Percentiles rank a stretch among this genome's conserved stretches.
These are phyloP conservation scores for Deilephila porcellus DNA, from an alignment of 2,888 invertebrate genomes.

Conservation along the genomic window DNA sequence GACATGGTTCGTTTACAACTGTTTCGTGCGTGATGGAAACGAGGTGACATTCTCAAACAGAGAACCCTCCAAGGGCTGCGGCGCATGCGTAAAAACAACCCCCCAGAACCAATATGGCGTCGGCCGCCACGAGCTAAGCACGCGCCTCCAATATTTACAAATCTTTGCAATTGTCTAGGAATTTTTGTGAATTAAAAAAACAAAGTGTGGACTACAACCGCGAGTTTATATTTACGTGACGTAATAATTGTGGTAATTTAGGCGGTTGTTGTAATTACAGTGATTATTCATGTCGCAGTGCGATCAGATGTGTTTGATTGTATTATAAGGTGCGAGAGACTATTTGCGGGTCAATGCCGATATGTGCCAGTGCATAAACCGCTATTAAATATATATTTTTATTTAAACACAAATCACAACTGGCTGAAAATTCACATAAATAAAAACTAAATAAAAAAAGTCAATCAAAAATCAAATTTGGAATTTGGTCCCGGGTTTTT, in stretches of 20 bases:
- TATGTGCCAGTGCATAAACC: slow-evolving; percentile 48
- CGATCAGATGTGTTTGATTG: slow-evolving; percentile 66
- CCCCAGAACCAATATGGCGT: slow-evolving; percentile 80
- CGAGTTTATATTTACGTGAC: neutral
- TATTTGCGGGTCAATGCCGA: slow-evolving; percentile 56
- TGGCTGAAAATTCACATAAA: neutral
- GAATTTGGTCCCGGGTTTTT: slow-evolving; percentile 39
- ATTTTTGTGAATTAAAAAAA: slow-evolving; percentile 25
- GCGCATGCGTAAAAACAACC: slow-evolving; percentile 77
- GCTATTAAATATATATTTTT: neutral
- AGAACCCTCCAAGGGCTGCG: slow-evolving; percentile 58
- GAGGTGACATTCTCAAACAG: slow-evolving; percentile 58
- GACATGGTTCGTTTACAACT: slow-evolving; percentile 46
- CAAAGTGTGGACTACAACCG: neutral
- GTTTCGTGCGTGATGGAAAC: slow-evolving; percentile 44
- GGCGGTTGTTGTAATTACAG: slow-evolving; percentile 36
- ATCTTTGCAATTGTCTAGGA: slow-evolving; percentile 18
- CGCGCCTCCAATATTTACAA: slow-evolving; percentile 66
- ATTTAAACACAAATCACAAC: neutral
- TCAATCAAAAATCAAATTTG: neutral
- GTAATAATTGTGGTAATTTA: slow-evolving; percentile 31
- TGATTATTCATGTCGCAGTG: slow-evolving; percentile 59
- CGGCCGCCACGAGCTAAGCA: slow-evolving; percentile 76
- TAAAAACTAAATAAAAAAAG: neutral
- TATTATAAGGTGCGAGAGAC: slow-evolving; percentile 51